A percentile compares a stretch with the other conserved stretches of the same genome.
Conservation (phyloP, 2,888 invertebrate species). For the Prosapia bicincta region DNA sequence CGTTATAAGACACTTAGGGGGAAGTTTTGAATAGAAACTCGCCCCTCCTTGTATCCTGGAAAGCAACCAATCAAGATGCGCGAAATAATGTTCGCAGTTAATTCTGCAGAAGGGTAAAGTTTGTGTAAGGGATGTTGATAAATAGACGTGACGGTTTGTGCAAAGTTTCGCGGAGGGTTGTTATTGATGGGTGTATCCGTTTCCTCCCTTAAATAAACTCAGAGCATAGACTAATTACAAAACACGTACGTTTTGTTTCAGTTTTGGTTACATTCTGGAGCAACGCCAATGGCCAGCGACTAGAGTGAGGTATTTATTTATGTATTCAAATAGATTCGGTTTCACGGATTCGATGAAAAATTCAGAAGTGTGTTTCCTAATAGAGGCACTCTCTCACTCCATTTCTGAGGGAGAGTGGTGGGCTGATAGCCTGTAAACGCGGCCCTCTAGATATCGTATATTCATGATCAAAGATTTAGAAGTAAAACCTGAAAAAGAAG, state of each 20-base stretch:
- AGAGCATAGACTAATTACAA: no score
- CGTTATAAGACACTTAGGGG: conserved; percentile 19
- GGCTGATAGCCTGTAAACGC: background rate
- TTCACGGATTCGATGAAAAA: background rate
- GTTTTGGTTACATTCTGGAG: no score
- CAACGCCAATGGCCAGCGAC: no score
- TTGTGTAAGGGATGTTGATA: background rate
- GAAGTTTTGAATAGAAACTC: conserved; percentile 22
- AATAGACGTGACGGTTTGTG: background rate
- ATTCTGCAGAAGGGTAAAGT: background rate
- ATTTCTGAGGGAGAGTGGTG: background rate
- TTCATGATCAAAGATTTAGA: background rate
- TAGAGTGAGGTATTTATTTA: background rate
- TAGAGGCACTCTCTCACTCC: background rate
- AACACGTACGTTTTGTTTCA: no score
- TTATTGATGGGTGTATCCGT: background rate
- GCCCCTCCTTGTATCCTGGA: conserved; percentile 14
- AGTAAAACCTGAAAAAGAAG: no score
- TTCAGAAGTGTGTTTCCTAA: background rate
- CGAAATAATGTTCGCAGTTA: background rate
- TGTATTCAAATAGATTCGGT: background rate
- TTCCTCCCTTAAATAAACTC: background rate
- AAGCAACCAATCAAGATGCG: conserved; percentile 17
- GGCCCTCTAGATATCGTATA: background rate
- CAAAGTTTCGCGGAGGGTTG: background rate